Percentiles rank a stretch among this genome's conserved stretches.
phyloP scores from a whole-genome alignment of 2,888 invertebrate species.

The Apamea crenata region DNA sequence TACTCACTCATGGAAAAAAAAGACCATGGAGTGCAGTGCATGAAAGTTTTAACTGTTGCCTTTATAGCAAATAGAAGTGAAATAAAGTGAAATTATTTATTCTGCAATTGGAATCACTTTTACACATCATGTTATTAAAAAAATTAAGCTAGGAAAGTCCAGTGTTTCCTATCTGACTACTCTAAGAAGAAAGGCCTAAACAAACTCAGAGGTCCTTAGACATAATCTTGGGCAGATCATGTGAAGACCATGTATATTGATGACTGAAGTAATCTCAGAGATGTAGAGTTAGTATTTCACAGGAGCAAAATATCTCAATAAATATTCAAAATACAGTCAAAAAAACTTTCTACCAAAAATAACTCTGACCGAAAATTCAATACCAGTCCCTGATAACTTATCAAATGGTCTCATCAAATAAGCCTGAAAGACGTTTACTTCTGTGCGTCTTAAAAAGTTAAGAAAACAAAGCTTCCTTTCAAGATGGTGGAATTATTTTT shows the following conservation, averaged over 20 bases:
- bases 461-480: constrained; percentile 55
- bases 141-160: background rate
- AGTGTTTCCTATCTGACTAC: background rate
- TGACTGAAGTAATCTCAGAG: background rate
- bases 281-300: background rate
- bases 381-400: background rate
- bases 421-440: background rate
- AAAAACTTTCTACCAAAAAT: background rate
- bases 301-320: background rate
- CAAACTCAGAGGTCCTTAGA: background rate
- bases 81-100: background rate
- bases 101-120: background rate
- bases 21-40: background rate
- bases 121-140: background rate
- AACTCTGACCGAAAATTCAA: background rate
- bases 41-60: background rate
- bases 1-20: too few relatives aligned
- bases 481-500: constrained; percentile 57
- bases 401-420: constrained; percentile 33
- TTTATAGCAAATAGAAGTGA: background rate
- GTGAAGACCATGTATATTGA: background rate
- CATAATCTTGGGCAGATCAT: background rate
- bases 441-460: constrained; percentile 33
- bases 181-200: background rate
- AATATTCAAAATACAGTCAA: background rate